These are phyloP conservation scores for Dryomyza anilis DNA, from an alignment of 2,888 invertebrate genomes.

Conservation along the genomic window DNA sequence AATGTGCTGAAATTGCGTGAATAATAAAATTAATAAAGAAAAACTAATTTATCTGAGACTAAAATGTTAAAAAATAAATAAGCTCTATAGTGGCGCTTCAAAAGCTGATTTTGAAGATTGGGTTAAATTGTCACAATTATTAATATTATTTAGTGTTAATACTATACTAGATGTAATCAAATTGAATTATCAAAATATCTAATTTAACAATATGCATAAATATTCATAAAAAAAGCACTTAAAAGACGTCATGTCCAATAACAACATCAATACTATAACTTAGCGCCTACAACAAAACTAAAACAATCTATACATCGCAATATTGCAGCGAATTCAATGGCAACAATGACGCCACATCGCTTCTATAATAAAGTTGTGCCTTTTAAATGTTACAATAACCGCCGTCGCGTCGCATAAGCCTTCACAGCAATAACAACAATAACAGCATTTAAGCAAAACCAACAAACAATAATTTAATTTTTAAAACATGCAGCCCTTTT, in stretches of 20 bases:
- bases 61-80: too few relatives aligned
- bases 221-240: neutral
- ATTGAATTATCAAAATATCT: neutral
- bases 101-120: too few relatives aligned
- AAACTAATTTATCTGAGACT: too few relatives aligned
- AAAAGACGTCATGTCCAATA: neutral
- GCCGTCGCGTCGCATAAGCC: too few relatives aligned
- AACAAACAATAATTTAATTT: too few relatives aligned
- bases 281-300: neutral
- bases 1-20: too few relatives aligned
- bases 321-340: too few relatives aligned
- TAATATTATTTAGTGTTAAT: too few relatives aligned
- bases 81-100: too few relatives aligned
- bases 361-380: constrained; percentile 4
- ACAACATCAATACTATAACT: neutral
- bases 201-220: neutral
- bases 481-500: constrained; percentile 22
- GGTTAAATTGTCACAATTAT: too few relatives aligned
- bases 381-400: neutral
- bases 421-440: constrained; percentile 12
- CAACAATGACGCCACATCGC: neutral
- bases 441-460: constrained; percentile 17
- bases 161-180: neutral
- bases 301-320: neutral
- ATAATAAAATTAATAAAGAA: too few relatives aligned